Conservation (phyloP, 2,113 vertebrate genomes). For the Elachura formosa region DNA sequence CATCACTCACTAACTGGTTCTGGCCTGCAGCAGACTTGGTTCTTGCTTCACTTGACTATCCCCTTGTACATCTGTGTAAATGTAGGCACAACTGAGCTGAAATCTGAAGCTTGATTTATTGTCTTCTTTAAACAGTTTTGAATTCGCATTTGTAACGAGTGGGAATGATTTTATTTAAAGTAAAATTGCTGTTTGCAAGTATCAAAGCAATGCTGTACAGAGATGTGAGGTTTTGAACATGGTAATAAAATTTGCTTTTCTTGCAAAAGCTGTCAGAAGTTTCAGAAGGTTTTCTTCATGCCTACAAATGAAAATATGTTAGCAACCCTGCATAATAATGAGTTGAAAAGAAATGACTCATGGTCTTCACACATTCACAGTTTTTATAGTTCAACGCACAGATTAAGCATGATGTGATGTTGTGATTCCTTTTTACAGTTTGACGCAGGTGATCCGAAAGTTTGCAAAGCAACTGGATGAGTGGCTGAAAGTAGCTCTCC, state of each 20-base stretch:
- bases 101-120: background rate
- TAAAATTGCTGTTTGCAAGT: background rate
- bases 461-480: constrained; percentile 99
- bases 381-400: background rate
- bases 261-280: background rate
- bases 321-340: background rate
- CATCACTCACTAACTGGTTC: background rate
- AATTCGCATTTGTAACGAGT: background rate
- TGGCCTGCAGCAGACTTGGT: background rate
- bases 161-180: background rate
- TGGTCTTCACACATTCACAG: background rate
- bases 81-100: background rate
- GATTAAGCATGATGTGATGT: background rate
- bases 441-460: constrained; percentile 98
- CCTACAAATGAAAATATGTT: background rate
- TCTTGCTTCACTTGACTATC: background rate
- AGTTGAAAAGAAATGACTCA: background rate
- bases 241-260: background rate
- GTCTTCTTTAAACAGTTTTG: background rate
- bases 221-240: background rate
- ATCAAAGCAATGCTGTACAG: background rate
- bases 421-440: constrained; percentile 69
- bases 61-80: background rate
- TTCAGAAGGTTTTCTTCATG: background rate
- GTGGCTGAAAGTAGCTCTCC: constrained; percentile 96